Percentiles rank a stretch among this genome's conserved stretches.
These are phyloP conservation scores for Pontoporia blainvillei DNA, from an alignment of 2,113 vertebrate species.

Conservation along the genomic window DNA sequence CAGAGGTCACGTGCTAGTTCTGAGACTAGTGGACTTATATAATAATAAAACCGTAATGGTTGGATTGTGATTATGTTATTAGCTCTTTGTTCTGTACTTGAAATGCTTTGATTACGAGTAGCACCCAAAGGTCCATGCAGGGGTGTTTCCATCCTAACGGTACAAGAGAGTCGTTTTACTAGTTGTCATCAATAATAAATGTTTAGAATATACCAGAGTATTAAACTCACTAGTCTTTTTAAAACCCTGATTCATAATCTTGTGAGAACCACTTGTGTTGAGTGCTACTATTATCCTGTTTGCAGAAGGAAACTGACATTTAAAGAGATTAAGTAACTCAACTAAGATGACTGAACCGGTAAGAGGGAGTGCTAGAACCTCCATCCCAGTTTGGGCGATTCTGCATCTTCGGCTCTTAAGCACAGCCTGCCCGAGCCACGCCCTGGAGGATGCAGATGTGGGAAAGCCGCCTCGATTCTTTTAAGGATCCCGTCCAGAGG, in stretches of 20 bases:
- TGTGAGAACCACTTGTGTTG: fast-evolving
- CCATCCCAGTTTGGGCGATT: not conserved
- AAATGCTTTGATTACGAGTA: not conserved
- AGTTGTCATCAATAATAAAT: not conserved
- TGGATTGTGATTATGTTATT: not conserved
- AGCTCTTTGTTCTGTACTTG: not conserved
- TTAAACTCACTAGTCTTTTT: not conserved
- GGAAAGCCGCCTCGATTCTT: fast-evolving
- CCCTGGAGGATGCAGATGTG: not conserved
- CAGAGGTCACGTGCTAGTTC: not conserved
- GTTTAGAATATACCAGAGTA: not conserved
- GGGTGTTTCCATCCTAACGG: not conserved
- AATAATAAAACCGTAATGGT: fast-evolving
- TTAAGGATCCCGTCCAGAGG: not conserved
- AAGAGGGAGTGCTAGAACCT: not conserved
- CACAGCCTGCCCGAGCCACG: not conserved
- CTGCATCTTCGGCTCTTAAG: not conserved
- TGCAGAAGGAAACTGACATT: not conserved
- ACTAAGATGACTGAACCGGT: not conserved
- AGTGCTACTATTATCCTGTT: fast-evolving
- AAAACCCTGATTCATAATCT: not conserved
- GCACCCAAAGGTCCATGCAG: not conserved
- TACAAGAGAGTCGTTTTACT: not conserved
- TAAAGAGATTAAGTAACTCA: not conserved
- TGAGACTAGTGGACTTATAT: fast-evolving